Evolutionary conservation across 2,888 invertebrate species (phyloP).

Genomic region (Molorchus minor): DNA sequence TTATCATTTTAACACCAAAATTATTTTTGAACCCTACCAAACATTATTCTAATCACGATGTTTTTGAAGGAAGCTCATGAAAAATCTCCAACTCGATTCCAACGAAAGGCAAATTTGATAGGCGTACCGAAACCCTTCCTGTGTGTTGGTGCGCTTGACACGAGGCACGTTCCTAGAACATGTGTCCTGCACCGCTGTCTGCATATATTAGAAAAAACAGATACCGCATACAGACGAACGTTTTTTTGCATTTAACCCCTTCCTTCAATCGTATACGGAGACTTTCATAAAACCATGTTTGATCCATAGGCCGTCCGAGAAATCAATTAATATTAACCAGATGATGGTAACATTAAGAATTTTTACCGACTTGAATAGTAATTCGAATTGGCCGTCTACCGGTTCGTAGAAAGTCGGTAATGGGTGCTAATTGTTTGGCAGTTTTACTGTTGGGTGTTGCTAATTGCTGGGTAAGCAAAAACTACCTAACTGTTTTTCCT

Average conservation of each 20-base stretch:
- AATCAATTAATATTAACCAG: background rate
- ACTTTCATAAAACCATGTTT: background rate
- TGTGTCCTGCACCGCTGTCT: conserved; percentile 10
- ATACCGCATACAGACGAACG: background rate
- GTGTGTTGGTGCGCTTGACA: conserved; percentile 1
- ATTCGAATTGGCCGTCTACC: background rate
- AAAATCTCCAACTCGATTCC: too few species aligned
- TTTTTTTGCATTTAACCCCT: background rate
- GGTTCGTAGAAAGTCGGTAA: conserved; percentile 2
- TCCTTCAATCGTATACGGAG: background rate
- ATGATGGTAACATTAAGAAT: background rate
- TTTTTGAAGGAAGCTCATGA: too few species aligned
- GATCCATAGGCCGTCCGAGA: background rate
- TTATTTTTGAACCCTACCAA: too few species aligned
- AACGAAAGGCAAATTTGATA: conserved; percentile 3
- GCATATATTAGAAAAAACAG: conserved; percentile 4
- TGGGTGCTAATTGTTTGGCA: conserved; percentile 3
- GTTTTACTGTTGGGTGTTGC: too few species aligned
- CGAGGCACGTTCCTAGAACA: conserved; percentile 13
- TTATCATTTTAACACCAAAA: too few species aligned
- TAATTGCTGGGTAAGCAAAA: too few species aligned
- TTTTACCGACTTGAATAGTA: background rate
- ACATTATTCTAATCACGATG: too few species aligned
- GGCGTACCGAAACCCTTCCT: background rate
- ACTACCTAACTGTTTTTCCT: too few species aligned